phyloP scores from a whole-genome alignment of 2,113 vertebrate species.

The Nerophis lumbriciformis region DNA sequence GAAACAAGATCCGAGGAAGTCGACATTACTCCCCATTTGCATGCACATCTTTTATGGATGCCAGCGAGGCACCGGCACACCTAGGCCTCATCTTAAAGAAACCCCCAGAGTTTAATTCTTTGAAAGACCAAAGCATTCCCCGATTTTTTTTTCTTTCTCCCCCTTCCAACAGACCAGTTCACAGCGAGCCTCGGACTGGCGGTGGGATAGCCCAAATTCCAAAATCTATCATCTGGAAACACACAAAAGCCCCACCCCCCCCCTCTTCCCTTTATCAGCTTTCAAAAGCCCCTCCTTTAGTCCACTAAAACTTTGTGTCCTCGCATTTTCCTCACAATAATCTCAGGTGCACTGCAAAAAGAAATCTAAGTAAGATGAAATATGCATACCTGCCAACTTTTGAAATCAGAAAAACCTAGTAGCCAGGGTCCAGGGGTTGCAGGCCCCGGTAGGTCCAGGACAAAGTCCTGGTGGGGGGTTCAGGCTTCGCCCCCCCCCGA shows the following conservation, averaged over 20 bases:
- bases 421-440: too few species aligned
- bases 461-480: too few species aligned
- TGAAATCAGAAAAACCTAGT: too few species aligned
- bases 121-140: slow-evolving; percentile 94
- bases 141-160: slow-evolving; percentile 76
- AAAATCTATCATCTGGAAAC: slow-evolving; percentile 99
- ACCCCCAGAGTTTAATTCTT: slow-evolving; percentile 93
- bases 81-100: slow-evolving; percentile 93
- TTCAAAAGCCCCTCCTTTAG: slow-evolving; percentile 72
- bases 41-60: slow-evolving; percentile 40
- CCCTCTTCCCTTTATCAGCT: slow-evolving; percentile 71
- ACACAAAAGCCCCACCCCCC: slow-evolving; percentile 83
- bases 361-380: too few species aligned
- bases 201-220: slow-evolving; percentile 97
- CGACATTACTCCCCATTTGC: slow-evolving; percentile 55
- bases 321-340: slow-evolving; percentile 66
- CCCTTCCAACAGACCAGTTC: slow-evolving; percentile 91
- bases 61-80: slow-evolving; percentile 81
- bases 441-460: too few species aligned
- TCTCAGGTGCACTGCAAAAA: slow-evolving; percentile 75
- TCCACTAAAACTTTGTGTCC: slow-evolving; percentile 68
- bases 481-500: too few species aligned
- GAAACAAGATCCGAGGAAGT: slow-evolving; percentile 62
- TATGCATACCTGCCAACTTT: too few species aligned
- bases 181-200: slow-evolving; percentile 95